Evolutionary conservation across 1,140 invertebrate genomes (phyloP).

Genomic region (Stenopsyche tienmushanensis): DNA sequence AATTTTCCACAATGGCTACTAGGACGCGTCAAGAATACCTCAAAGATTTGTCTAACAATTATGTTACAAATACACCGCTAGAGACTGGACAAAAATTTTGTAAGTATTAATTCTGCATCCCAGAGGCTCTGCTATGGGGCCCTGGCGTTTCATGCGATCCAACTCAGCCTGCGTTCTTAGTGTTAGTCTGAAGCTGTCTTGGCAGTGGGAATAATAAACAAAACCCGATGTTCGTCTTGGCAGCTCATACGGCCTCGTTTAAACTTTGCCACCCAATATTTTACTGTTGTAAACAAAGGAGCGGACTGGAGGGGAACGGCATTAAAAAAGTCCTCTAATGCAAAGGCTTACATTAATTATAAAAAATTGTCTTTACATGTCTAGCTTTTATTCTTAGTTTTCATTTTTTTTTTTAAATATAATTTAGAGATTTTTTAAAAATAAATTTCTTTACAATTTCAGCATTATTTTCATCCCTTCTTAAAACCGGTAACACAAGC

Average conservation of each 20-base stretch:
- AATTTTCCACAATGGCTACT: slow-evolving; percentile 96
- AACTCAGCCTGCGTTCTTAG: too few relatives aligned
- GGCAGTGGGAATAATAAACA: too few relatives aligned
- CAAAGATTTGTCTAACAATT: slow-evolving; percentile 87
- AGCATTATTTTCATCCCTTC: slow-evolving; percentile 54
- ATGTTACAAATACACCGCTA: slow-evolving; percentile 76
- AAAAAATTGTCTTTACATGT: slow-evolving; percentile 8
- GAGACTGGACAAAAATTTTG: slow-evolving; percentile 89
- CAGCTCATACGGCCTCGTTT: too few relatives aligned
- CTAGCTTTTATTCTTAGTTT: background rate
- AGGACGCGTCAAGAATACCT: slow-evolving; percentile 94
- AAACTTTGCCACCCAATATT: too few relatives aligned
- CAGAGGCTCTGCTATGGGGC: too few relatives aligned
- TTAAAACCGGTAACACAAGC: slow-evolving; percentile 51
- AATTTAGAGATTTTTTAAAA: background rate
- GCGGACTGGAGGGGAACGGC: too few relatives aligned
- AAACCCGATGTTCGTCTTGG: too few relatives aligned
- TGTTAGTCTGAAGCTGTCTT: too few relatives aligned
- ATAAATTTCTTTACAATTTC: slow-evolving; percentile 31
- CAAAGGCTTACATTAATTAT: slow-evolving; percentile 16
- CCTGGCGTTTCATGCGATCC: too few relatives aligned
- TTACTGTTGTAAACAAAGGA: too few relatives aligned
- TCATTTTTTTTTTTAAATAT: background rate
- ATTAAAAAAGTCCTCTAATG: too few relatives aligned
- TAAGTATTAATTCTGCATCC: slow-evolving; percentile 66